These are phyloP conservation scores for Melanotaenia pygmaea DNA, from an alignment of 2,797 vertebrate genomes.

Conservation along the genomic window DNA sequence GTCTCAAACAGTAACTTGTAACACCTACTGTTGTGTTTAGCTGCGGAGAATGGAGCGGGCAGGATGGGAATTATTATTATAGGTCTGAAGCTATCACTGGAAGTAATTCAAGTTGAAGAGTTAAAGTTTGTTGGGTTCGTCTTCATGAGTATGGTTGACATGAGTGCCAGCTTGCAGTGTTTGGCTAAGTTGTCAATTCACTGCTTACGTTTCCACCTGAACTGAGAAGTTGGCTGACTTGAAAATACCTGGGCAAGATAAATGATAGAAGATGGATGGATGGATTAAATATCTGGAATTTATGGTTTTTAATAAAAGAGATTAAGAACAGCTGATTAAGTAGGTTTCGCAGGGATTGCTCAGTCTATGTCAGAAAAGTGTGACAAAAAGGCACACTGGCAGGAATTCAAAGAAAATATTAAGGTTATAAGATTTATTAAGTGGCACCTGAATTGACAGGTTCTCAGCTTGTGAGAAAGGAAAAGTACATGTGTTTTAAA, in stretches of 20 bases:
- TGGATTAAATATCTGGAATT: neutral
- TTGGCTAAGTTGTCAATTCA: too few species aligned
- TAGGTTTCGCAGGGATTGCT: neutral
- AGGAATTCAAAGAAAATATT: slow-evolving; percentile 6
- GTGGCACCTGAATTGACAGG: neutral
- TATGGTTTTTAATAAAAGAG: slow-evolving; percentile 1
- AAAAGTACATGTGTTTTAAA: neutral
- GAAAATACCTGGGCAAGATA: neutral
- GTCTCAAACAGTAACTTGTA: neutral
- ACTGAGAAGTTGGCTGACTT: too few species aligned
- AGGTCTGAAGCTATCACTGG: neutral
- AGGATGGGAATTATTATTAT: neutral
- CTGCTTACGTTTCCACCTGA: too few species aligned
- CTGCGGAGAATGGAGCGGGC: neutral
- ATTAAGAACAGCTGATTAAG: slow-evolving; percentile 10
- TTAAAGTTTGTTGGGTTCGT: neutral
- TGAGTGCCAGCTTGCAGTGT: too few species aligned
- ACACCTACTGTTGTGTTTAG: neutral
- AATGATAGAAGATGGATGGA: neutral
- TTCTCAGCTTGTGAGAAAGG: neutral
- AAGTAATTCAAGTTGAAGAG: neutral
- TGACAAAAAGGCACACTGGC: neutral
- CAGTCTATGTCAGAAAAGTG: slow-evolving; percentile 13
- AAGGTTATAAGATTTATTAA: neutral
- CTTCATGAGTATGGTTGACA: neutral